Evolutionary conservation across 2,113 vertebrate genomes (phyloP).

Genomic region (Myiozetetes cayanensis): DNA sequence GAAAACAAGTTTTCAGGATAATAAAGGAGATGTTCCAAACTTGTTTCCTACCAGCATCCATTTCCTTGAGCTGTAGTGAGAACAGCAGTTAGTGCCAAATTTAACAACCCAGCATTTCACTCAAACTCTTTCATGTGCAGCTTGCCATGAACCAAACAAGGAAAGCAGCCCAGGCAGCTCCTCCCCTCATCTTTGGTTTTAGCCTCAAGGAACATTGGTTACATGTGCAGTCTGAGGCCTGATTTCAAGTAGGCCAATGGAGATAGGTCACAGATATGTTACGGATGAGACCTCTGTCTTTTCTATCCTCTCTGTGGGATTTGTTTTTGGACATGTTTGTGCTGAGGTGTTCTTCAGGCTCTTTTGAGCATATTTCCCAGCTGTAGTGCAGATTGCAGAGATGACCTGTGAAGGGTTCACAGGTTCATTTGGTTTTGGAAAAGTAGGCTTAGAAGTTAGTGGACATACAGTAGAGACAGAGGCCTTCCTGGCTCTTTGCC

Average conservation of each 20-base stretch:
- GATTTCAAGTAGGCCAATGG: background rate
- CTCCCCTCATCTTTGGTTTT: background rate
- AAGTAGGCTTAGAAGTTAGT: background rate
- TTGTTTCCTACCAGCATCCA: background rate
- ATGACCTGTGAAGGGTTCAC: background rate
- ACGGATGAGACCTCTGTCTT: background rate
- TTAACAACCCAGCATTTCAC: fast-evolving
- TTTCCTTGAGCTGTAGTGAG: background rate
- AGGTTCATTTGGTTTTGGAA: background rate
- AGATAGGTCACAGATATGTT: background rate
- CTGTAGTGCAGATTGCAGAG: background rate
- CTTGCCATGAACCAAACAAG: background rate
- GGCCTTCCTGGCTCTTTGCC: background rate
- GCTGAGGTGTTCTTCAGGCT: background rate
- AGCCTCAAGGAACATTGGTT: background rate
- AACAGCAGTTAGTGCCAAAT: background rate
- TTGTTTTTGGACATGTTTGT: background rate
- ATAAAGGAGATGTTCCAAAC: background rate
- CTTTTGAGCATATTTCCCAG: background rate
- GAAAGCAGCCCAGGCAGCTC: background rate
- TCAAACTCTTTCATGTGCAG: background rate
- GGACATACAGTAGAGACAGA: background rate
- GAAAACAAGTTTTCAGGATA: background rate
- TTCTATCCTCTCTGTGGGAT: background rate
- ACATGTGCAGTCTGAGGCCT: background rate